phyloP scores from a whole-genome alignment of 1,140 invertebrate genomes.

The Choristoneura fumiferana region DNA sequence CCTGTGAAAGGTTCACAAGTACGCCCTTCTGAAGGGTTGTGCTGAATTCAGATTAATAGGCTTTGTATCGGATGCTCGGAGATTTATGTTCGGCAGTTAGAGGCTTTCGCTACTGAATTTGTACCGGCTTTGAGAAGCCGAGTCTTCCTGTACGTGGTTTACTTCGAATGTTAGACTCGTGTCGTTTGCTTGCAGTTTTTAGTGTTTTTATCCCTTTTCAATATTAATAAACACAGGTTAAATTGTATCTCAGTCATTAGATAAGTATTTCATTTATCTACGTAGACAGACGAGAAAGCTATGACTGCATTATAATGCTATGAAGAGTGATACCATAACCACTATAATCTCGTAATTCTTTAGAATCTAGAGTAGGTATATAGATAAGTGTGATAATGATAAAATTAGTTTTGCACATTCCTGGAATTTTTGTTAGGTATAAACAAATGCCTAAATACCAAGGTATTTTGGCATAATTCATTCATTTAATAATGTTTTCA shows the following conservation, averaged over 20 bases:
- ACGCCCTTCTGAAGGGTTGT: conserved; percentile 65
- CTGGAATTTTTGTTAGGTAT: too few relatives aligned
- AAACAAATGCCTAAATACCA: too few relatives aligned
- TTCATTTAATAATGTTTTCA: too few relatives aligned
- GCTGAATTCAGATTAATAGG: conserved; percentile 55
- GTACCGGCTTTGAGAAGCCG: conserved; percentile 6
- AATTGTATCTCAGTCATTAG: background rate
- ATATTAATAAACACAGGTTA: background rate
- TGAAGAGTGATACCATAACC: too few relatives aligned
- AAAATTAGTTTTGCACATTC: too few relatives aligned
- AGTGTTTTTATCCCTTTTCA: background rate
- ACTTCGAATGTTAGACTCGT: background rate
- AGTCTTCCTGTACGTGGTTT: conserved; percentile 2
- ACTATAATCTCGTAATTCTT: too few relatives aligned
- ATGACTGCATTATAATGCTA: too few relatives aligned
- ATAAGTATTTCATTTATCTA: background rate
- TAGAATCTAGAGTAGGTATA: too few relatives aligned
- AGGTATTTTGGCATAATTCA: too few relatives aligned
- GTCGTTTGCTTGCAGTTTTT: conserved; percentile 2
- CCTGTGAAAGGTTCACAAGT: conserved; percentile 68
- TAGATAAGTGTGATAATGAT: too few relatives aligned
- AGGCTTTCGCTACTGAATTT: conserved; percentile 10
- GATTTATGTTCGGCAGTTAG: conserved; percentile 28
- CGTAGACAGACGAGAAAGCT: too few relatives aligned
- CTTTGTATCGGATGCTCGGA: conserved; percentile 35